These are phyloP conservation scores for Aythya baeri DNA, from an alignment of 2,113 vertebrate genomes.

Conservation along the genomic window DNA sequence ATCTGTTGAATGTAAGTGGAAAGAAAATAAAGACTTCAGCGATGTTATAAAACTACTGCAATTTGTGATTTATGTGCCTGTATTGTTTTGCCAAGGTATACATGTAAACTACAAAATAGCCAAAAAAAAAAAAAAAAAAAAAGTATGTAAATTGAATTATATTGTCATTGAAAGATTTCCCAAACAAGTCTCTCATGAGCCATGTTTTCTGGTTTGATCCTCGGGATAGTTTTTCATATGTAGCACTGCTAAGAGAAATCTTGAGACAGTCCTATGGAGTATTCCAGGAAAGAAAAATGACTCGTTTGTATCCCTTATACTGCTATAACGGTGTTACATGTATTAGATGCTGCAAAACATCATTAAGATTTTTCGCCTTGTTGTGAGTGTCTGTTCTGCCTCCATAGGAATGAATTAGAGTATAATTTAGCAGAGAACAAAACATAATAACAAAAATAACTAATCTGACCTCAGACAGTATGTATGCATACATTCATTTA, in stretches of 20 bases:
- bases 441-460: neutral
- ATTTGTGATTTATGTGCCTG: neutral
- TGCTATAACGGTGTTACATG: neutral
- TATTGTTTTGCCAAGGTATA: neutral
- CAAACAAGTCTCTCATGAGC: neutral
- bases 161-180: neutral
- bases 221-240: neutral
- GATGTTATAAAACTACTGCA: neutral
- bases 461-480: neutral
- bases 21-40: neutral
- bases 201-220: neutral
- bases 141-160: neutral
- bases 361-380: neutral
- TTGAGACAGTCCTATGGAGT: neutral
- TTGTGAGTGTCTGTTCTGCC: neutral
- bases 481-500: neutral
- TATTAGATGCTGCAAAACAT: conserved; percentile 13
- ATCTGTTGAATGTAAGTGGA: neutral
- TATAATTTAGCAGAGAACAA: neutral
- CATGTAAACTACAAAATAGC: neutral
- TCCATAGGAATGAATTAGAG: neutral
- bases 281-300: conserved; percentile 31
- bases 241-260: neutral
- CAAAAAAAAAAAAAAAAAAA: neutral
- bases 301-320: neutral